phyloP scores from a whole-genome alignment of 2,888 invertebrate species.

The Steromphala cineraria region DNA sequence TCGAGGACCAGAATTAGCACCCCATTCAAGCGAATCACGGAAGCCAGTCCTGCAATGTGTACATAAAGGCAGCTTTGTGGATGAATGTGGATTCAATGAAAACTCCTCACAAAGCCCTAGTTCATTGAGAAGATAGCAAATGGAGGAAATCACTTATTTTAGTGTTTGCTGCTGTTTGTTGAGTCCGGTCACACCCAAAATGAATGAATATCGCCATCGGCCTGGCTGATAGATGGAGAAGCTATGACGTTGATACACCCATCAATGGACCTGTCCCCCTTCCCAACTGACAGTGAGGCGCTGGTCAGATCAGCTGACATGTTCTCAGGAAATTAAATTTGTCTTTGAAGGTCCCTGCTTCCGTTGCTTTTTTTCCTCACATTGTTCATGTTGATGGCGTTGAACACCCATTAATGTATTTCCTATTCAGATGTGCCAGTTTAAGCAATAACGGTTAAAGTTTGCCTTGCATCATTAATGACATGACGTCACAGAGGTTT shows the following conservation, averaged over 20 bases:
- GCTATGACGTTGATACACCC: not conserved
- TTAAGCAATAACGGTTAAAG: too few species aligned
- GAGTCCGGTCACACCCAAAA: not conserved
- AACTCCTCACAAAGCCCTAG: not conserved
- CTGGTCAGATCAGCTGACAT: too few species aligned
- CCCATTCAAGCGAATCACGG: not conserved
- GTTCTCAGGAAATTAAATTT: too few species aligned
- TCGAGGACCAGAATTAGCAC: not conserved
- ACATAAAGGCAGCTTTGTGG: not conserved
- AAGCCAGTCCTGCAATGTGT: not conserved
- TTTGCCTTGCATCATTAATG: too few species aligned
- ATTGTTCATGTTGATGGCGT: too few species aligned
- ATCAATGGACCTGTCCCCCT: not conserved
- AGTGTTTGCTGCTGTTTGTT: not conserved
- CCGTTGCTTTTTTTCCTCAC: too few species aligned
- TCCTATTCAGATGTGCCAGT: too few species aligned
- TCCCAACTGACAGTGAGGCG: too few species aligned
- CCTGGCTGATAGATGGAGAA: not conserved
- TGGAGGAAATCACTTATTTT: not conserved
- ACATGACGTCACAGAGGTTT: too few species aligned
- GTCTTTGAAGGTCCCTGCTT: too few species aligned
- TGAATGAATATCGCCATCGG: not conserved
- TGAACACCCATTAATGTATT: too few species aligned
- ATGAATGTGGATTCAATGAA: not conserved
- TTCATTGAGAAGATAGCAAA: not conserved